Conservation (phyloP, 2,113 vertebrate genomes). For the Felis chaus region DNA sequence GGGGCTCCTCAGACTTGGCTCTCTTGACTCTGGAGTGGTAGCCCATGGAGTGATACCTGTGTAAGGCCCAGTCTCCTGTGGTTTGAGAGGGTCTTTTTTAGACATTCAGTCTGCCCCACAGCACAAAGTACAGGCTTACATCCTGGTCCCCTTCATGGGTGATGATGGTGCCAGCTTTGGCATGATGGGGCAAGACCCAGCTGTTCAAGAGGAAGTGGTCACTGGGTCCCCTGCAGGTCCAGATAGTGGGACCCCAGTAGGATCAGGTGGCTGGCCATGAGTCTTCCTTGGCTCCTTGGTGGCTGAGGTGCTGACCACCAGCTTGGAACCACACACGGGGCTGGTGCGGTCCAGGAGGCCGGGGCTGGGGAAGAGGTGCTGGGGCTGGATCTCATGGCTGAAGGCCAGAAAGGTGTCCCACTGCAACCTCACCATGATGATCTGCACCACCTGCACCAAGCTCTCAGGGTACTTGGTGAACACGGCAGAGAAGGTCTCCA, state of each 20-base stretch:
- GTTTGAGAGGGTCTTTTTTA: no score
- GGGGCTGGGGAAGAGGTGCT: slow-evolving; percentile 86
- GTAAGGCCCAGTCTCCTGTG: no score
- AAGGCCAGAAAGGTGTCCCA: slow-evolving; percentile 95
- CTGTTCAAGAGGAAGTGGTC: slow-evolving; percentile 87
- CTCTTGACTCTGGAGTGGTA: no score
- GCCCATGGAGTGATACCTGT: no score
- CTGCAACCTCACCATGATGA: slow-evolving; percentile 97
- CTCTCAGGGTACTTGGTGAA: slow-evolving; percentile 98
- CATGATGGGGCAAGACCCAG: slow-evolving; percentile 91
- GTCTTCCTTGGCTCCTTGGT: slow-evolving; percentile 88
- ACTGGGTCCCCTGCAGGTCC: slow-evolving; percentile 85
- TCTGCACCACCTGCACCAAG: slow-evolving; percentile 95
- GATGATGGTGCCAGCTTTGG: slow-evolving; percentile 92
- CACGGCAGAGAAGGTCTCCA: slow-evolving; percentile 94
- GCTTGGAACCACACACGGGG: slow-evolving; percentile 90
- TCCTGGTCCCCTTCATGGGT: no score
- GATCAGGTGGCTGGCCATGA: slow-evolving; percentile 60
- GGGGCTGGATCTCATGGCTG: slow-evolving; percentile 93
- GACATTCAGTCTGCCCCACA: no score
- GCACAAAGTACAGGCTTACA: no score
- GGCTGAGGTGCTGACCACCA: slow-evolving; percentile 83
- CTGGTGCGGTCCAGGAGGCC: slow-evolving; percentile 90
- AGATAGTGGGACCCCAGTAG: slow-evolving; percentile 54
- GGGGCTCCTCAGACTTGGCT: no score